Evolutionary conservation across 2,113 vertebrate genomes (phyloP).

Genomic region (Orycteropus afer): DNA sequence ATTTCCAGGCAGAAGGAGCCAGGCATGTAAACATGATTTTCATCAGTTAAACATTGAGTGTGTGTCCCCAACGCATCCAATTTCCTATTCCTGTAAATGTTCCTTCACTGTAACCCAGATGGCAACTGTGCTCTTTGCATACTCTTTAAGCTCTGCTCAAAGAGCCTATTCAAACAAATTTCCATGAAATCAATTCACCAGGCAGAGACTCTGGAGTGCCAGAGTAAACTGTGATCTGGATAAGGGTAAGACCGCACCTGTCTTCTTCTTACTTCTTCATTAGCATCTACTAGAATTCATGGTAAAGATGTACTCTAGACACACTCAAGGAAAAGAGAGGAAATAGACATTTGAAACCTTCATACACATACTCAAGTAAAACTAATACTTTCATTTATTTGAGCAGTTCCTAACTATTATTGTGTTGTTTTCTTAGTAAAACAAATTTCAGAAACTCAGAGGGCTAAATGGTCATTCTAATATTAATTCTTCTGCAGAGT

Average conservation of each 20-base stretch:
- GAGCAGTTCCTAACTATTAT: neutral
- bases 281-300: neutral
- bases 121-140: neutral
- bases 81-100: neutral
- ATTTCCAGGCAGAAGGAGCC: neutral
- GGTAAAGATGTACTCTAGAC: neutral
- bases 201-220: neutral
- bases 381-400: neutral
- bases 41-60: neutral
- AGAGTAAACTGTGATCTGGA: neutral
- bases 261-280: neutral
- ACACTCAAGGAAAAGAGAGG: neutral
- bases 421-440: neutral
- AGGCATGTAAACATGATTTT: neutral
- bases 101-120: neutral
- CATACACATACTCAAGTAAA: neutral
- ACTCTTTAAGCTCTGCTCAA: neutral
- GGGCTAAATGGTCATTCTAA: neutral
- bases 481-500: neutral
- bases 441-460: slow-evolving; percentile 5
- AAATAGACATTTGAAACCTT: neutral
- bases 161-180: neutral
- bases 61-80: neutral
- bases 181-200: neutral
- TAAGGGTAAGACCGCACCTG: neutral